Conservation (phyloP, 2,113 vertebrate genomes). For the Neolamprologus longior region DNA sequence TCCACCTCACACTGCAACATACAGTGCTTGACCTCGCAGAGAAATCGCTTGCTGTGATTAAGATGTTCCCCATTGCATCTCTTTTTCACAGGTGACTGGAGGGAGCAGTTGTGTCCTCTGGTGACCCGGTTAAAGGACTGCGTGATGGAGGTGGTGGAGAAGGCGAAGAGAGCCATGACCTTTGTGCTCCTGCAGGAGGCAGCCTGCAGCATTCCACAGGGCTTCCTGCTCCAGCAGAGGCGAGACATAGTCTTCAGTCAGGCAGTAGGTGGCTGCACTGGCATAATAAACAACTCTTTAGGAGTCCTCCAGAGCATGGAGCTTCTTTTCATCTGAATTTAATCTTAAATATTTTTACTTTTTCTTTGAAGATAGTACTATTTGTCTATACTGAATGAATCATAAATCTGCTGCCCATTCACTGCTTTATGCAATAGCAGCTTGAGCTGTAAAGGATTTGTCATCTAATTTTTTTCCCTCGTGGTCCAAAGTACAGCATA, state of each 20-base stretch:
- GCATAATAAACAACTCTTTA: neutral
- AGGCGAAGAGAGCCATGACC: constrained; percentile 86
- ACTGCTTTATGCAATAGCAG: neutral
- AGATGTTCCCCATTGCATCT: neutral
- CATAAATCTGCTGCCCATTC: neutral
- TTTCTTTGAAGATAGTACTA: neutral
- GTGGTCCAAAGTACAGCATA: neutral
- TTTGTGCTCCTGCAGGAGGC: constrained; percentile 95
- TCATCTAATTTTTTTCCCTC: neutral
- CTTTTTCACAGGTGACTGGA: constrained; percentile 78
- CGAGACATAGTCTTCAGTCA: constrained; percentile 95
- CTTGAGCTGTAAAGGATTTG: neutral
- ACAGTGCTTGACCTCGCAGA: neutral
- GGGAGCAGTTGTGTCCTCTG: constrained; percentile 82
- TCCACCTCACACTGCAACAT: neutral
- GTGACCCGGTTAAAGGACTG: constrained; percentile 86
- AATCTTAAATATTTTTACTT: neutral
- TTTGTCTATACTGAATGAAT: neutral
- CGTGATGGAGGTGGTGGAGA: constrained; percentile 84
- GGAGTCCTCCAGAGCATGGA: neutral
- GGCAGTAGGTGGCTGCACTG: constrained; percentile 77
- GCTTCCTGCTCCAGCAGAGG: constrained; percentile 84
- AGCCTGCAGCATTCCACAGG: constrained; percentile 86
- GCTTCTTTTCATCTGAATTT: neutral
- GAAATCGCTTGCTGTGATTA: neutral